A percentile compares a stretch with the other conserved stretches of the same genome.
Evolutionary conservation across 2,797 vertebrate genomes (phyloP).

Genomic region (Alca torda): DNA sequence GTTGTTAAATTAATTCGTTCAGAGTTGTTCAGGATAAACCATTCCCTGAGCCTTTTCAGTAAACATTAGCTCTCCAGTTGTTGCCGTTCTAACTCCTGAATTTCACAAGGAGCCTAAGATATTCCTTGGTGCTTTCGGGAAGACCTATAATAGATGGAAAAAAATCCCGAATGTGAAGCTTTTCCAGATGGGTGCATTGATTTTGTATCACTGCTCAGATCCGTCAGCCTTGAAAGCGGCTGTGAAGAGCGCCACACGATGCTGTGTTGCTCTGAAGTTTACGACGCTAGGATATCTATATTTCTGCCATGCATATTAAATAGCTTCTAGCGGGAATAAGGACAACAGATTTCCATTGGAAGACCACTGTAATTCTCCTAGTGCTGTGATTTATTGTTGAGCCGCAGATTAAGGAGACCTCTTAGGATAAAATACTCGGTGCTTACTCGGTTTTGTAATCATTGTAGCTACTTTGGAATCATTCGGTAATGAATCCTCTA

Average conservation of each 20-base stretch:
- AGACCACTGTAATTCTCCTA: background rate
- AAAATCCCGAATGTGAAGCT: background rate
- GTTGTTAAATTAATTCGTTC: background rate
- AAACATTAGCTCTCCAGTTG: background rate
- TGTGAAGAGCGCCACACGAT: background rate
- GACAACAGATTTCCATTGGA: background rate
- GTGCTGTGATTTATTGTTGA: background rate
- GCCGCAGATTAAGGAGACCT: background rate
- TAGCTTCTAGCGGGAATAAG: background rate
- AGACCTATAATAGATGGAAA: background rate
- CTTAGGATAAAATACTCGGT: background rate
- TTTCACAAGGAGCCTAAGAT: background rate
- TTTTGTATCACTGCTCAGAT: background rate
- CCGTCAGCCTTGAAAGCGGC: background rate
- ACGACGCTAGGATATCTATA: background rate
- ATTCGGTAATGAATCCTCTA: background rate
- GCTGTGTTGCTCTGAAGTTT: background rate
- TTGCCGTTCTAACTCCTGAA: background rate
- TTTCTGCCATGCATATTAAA: background rate
- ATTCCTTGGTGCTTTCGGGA: background rate
- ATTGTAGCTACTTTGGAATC: background rate
- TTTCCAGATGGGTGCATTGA: background rate
- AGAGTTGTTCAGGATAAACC: background rate
- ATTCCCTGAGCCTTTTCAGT: background rate
- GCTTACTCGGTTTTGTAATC: background rate